These are phyloP conservation scores for Drosophila nr. perissopoda DNA, from an alignment of 2,888 invertebrate genomes.

Conservation along the genomic window DNA sequence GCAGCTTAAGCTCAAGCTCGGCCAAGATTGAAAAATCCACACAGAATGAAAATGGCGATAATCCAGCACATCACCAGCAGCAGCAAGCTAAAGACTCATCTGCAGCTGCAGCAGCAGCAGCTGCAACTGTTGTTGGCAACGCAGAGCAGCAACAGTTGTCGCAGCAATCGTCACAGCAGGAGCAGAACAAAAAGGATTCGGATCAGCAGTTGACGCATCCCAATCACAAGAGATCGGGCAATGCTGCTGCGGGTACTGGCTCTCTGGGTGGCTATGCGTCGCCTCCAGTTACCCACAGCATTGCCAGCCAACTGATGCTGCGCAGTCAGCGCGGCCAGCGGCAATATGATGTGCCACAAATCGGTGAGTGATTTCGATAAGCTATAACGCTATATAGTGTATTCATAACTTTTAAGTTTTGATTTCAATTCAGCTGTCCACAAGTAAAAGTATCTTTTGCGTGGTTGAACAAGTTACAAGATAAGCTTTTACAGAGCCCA, in stretches of 20 bases:
- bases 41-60: constrained; percentile 24
- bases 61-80: constrained; percentile 16
- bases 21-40: constrained; percentile 46
- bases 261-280: constrained; percentile 56
- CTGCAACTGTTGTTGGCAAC: constrained; percentile 22
- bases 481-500: neutral
- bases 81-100: constrained; percentile 23
- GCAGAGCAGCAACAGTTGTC: constrained; percentile 25
- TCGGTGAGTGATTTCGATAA: constrained; percentile 88
- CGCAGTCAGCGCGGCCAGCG: constrained; percentile 91
- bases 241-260: constrained; percentile 47
- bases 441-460: neutral
- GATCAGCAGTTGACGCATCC: constrained; percentile 75
- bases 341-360: constrained; percentile 94
- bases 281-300: constrained; percentile 86
- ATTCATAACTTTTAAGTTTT: neutral
- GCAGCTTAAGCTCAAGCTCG: constrained; percentile 12
- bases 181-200: constrained; percentile 61
- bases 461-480: neutral
- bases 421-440: neutral
- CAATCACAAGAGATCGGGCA: constrained; percentile 83
- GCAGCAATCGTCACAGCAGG: constrained; percentile 43
- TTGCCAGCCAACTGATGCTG: constrained; percentile 92
- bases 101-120: constrained; percentile 15
- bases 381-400: neutral